These are phyloP conservation scores for Schizaphis graminum DNA, from an alignment of 2,888 invertebrate genomes.

Conservation along the genomic window DNA sequence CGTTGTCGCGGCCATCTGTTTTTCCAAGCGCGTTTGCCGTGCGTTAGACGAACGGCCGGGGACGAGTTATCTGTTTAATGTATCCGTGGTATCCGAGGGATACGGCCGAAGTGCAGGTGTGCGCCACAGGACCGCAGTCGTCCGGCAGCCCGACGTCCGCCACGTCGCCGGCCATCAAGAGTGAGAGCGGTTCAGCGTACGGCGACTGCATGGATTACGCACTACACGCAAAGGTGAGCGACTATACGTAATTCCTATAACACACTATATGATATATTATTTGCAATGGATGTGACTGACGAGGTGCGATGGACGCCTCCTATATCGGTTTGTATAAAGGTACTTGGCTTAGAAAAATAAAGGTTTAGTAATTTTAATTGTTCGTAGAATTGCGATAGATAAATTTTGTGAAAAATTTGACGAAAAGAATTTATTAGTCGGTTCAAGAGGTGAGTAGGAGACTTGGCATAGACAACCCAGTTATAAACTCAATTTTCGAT, in stretches of 20 bases:
- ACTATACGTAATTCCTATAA: too few species aligned
- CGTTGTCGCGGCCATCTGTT: not conserved
- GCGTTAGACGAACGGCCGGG: not conserved
- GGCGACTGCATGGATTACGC: conserved; percentile 82
- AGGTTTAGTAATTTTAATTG: not conserved
- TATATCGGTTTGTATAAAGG: too few species aligned
- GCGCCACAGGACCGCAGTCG: conserved; percentile 55
- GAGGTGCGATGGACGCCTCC: too few species aligned
- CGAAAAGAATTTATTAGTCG: not conserved
- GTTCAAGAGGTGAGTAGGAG: not conserved
- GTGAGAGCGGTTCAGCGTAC: conserved; percentile 75
- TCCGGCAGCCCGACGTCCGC: conserved; percentile 68
- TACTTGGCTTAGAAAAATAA: not conserved
- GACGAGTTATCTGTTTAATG: conserved; percentile 71
- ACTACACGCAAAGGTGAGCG: conserved; percentile 78
- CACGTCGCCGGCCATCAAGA: conserved; percentile 75
- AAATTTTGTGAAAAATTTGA: not conserved
- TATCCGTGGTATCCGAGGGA: conserved; percentile 77
- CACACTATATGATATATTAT: too few species aligned
- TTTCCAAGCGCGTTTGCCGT: not conserved
- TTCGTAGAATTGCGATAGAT: not conserved
- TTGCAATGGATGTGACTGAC: too few species aligned
- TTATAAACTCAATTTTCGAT: not conserved
- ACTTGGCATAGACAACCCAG: not conserved
- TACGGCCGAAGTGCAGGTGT: conserved; percentile 73